Conservation (phyloP, 2,113 vertebrate species). For the Mormyrus iriodes region DNA sequence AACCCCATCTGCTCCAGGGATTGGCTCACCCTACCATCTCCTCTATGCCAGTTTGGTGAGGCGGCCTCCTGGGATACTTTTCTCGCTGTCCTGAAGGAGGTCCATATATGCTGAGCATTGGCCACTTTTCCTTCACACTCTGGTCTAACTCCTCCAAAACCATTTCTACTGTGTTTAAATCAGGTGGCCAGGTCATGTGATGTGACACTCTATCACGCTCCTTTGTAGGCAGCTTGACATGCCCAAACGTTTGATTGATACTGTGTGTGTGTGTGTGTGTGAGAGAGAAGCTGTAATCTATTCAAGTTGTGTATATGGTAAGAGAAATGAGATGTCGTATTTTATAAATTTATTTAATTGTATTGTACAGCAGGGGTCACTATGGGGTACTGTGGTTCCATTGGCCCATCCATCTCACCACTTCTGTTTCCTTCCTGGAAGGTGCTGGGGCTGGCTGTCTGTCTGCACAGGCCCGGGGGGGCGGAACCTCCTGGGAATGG, state of each 20-base stretch:
- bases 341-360: background rate
- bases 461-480: slow-evolving; percentile 57
- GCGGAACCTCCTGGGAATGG: slow-evolving; percentile 55
- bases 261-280: background rate
- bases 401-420: slow-evolving; percentile 57
- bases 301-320: background rate
- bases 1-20: background rate
- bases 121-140: background rate
- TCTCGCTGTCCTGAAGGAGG: background rate
- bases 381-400: background rate
- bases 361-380: background rate
- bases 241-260: background rate
- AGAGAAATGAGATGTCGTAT: background rate
- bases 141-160: background rate
- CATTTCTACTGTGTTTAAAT: background rate
- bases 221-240: background rate
- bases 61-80: background rate
- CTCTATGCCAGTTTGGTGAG: background rate
- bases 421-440: slow-evolving; percentile 77
- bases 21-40: background rate
- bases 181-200: background rate
- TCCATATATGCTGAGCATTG: background rate
- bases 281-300: background rate
- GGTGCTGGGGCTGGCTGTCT: slow-evolving; percentile 67
- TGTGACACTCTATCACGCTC: background rate